Evolutionary conservation across 2,888 invertebrate genomes (phyloP).

Genomic region (Morpho deidamia): DNA sequence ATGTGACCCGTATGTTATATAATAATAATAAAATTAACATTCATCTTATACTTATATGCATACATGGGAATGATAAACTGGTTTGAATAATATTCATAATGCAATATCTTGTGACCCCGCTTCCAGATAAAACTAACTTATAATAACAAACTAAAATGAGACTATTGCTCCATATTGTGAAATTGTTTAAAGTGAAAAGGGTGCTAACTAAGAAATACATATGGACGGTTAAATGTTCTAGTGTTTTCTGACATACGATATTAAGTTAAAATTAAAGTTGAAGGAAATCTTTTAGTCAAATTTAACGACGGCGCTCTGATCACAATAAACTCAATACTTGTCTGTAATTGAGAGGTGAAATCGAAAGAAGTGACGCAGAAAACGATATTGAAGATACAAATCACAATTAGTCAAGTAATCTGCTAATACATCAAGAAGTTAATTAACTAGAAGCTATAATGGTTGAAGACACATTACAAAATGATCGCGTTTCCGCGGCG

Average conservation of each 20-base stretch:
- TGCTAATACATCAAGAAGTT: not conserved
- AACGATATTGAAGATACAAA: too few relatives aligned
- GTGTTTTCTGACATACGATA: slow-evolving; percentile 45
- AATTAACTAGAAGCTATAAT: slow-evolving; percentile 31
- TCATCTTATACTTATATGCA: too few relatives aligned
- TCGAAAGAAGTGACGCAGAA: too few relatives aligned
- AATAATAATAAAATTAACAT: too few relatives aligned
- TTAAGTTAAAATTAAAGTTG: not conserved
- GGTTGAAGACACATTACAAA: slow-evolving; percentile 58
- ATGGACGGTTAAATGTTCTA: slow-evolving; percentile 44
- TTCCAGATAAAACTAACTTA: slow-evolving; percentile 13
- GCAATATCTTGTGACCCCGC: slow-evolving; percentile 10
- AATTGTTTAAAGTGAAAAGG: slow-evolving; percentile 20
- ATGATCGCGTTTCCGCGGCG: slow-evolving; percentile 59
- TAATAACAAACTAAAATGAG: slow-evolving; percentile 33
- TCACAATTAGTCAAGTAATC: too few relatives aligned
- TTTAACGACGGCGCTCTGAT: too few relatives aligned
- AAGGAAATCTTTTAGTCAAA: too few relatives aligned
- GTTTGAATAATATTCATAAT: slow-evolving; percentile 10
- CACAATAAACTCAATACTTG: too few relatives aligned
- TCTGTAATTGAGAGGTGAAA: too few relatives aligned
- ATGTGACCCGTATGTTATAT: too few relatives aligned
- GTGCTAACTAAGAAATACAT: slow-evolving; percentile 36
- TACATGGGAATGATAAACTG: too few relatives aligned
- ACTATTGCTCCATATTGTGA: slow-evolving; percentile 28